Conservation (phyloP, 2,888 invertebrate genomes). For the Drosophila suboccidentalis region DNA sequence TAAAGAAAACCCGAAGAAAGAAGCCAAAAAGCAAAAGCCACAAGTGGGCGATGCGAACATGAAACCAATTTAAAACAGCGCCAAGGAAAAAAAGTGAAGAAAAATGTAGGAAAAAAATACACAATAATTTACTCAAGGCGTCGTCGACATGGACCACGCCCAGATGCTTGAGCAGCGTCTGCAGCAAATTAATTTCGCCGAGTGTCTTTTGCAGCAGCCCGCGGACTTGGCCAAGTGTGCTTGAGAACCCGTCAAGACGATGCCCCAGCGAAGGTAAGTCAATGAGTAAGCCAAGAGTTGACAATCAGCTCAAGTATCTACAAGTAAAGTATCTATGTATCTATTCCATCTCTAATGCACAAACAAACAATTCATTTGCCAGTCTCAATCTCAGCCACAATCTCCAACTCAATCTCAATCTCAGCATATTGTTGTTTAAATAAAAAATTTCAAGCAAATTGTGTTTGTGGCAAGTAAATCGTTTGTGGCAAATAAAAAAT, state of each 20-base stretch:
- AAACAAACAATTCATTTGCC: constrained; percentile 29
- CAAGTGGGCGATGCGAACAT: constrained; percentile 59
- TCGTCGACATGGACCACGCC: constrained; percentile 67
- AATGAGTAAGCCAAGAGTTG: constrained; percentile 13
- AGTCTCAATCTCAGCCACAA: constrained; percentile 61
- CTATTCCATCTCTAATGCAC: background rate
- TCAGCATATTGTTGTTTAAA: constrained; percentile 72
- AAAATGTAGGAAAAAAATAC: constrained; percentile 38
- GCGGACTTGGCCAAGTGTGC: constrained; percentile 50
- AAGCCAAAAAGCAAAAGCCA: constrained; percentile 30
- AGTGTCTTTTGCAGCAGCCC: constrained; percentile 63
- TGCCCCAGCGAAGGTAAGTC: constrained; percentile 25
- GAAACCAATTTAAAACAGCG: constrained; percentile 69
- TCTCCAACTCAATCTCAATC: constrained; percentile 28
- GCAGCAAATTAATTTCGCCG: constrained; percentile 81
- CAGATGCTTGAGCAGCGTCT: constrained; percentile 71
- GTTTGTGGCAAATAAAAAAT: constrained; percentile 76
- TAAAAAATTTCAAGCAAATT: constrained; percentile 70
- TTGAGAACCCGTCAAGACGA: constrained; percentile 30
- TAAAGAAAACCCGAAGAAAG: constrained; percentile 57
- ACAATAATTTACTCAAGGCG: constrained; percentile 47
- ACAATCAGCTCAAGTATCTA: constrained; percentile 7
- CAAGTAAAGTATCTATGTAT: constrained; percentile 5
- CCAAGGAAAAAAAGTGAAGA: constrained; percentile 24
- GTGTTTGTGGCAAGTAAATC: constrained; percentile 64